Evolutionary conservation across 2,888 invertebrate species (phyloP).

Genomic region (Macaria notata): DNA sequence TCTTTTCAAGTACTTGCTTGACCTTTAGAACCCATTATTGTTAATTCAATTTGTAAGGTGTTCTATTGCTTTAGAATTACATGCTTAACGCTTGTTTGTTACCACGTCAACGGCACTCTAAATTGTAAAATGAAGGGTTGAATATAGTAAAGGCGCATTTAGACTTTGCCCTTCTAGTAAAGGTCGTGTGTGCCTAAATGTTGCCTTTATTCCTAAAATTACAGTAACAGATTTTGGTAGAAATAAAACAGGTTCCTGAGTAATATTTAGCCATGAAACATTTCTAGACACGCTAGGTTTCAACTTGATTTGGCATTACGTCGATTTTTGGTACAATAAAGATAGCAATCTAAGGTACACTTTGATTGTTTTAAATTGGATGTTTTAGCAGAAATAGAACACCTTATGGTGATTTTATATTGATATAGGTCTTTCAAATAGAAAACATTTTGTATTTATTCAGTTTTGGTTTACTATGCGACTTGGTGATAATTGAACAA

Average conservation of each 20-base stretch:
- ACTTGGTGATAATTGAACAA: too few species aligned
- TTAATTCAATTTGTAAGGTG: too few species aligned
- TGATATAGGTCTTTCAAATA: too few species aligned
- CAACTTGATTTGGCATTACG: slow-evolving; percentile 54
- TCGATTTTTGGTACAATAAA: slow-evolving; percentile 30
- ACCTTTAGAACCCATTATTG: too few species aligned
- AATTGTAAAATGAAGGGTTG: slow-evolving; percentile 13
- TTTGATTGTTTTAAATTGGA: slow-evolving; percentile 12
- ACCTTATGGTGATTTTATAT: background rate
- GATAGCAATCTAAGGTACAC: slow-evolving; percentile 12
- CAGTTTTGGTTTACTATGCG: too few species aligned
- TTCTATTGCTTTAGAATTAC: too few species aligned
- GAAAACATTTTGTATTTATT: too few species aligned
- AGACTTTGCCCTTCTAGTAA: slow-evolving; percentile 18
- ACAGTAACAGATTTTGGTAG: slow-evolving; percentile 17
- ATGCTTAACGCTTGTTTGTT: background rate
- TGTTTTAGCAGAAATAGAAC: background rate
- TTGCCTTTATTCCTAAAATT: slow-evolving; percentile 22
- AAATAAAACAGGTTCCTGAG: slow-evolving; percentile 33
- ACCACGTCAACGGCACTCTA: slow-evolving; percentile 3
- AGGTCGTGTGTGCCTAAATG: slow-evolving; percentile 32
- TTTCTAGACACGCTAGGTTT: slow-evolving; percentile 58
- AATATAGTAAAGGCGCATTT: slow-evolving; percentile 7
- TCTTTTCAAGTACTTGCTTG: too few species aligned
- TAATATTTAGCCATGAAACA: slow-evolving; percentile 50